Base-by-base conservation (phyloP, 2,797 vertebrate species). In the Coreius guichenoti region DNA sequence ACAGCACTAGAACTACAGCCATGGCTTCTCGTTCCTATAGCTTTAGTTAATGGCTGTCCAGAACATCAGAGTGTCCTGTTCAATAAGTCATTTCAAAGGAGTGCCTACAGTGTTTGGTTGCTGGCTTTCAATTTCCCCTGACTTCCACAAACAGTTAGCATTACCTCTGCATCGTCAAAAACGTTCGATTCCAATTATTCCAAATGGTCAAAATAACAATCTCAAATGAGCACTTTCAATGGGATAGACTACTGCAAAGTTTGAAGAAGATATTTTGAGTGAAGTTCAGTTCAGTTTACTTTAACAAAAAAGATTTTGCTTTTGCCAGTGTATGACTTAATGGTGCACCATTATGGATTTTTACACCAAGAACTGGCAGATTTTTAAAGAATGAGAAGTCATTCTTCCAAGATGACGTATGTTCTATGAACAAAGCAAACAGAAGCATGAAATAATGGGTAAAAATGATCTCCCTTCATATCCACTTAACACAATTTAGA, bases 91-190 rank as follows among this genome's bases (percentile, higher is more conserved):
- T 76, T 86, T 75, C 78, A 81, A n/a, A 70, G 31, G 13, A 70
- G 39, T 4, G 16, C 29, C 56, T 85, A 69, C 69, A 81, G 82
- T 39, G 54, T 77, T 81, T 81, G 72, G 63, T 56, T 73, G 79
- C 43, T 81, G 82, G 51, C 26, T 82, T 87, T 85, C 73, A 87
- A 72, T 87, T 85, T 79, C 86, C 83, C 67, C 67, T 23, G 54
- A 79, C 79, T 63, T 85, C 43, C 51, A 36, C 74, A 65, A 5
- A 65, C 9, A 79, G 84, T 82, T 78, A 47, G 43, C 29, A 85
- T 82, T 77, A 78, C 73, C 61, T 61, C 67, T 82, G 74, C 83
- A 82, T 74, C 73, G 23, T 65, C 67, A 73, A 39, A 78, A 70
- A 67, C 56, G 51, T 73, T 87, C 74, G 79, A 85, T 77, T 82